These are phyloP conservation scores for Clarias magur DNA, from an alignment of 2,113 vertebrate species.

Conservation along the genomic window DNA sequence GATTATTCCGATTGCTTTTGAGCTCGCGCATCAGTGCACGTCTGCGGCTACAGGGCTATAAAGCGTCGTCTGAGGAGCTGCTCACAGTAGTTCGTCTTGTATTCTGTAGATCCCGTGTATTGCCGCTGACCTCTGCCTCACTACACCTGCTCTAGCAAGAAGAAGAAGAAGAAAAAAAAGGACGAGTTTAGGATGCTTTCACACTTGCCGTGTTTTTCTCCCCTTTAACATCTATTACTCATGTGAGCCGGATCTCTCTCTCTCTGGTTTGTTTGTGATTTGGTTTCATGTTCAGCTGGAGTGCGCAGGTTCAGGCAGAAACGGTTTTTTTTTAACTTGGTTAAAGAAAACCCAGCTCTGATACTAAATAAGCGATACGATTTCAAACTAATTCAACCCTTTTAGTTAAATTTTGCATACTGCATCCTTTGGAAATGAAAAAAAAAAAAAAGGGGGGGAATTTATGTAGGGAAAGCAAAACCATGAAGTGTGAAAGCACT, in stretches of 20 bases:
- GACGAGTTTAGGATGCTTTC: not conserved
- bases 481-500: not conserved
- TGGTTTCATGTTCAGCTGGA: not conserved
- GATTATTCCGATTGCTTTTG: not conserved
- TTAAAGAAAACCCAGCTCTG: too few relatives aligned
- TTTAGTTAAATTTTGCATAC: not conserved
- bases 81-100: slow-evolving; percentile 46
- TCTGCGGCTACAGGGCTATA: not conserved
- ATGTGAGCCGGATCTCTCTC: too few relatives aligned
- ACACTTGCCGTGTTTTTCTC: not conserved
- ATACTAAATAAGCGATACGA: too few relatives aligned
- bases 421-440: not conserved
- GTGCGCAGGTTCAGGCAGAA: not conserved
- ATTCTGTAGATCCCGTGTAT: slow-evolving; percentile 5
- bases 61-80: not conserved
- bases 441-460: not conserved
- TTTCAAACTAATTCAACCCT: not conserved
- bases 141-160: not conserved
- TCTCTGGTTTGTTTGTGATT: not conserved
- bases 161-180: not conserved
- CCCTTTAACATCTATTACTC: not conserved
- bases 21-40: not conserved
- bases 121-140: not conserved
- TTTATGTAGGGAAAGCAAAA: not conserved
- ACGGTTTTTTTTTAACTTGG: too few relatives aligned